These are phyloP conservation scores for Strix uralensis DNA, from an alignment of 2,113 vertebrate species.

Conservation along the genomic window DNA sequence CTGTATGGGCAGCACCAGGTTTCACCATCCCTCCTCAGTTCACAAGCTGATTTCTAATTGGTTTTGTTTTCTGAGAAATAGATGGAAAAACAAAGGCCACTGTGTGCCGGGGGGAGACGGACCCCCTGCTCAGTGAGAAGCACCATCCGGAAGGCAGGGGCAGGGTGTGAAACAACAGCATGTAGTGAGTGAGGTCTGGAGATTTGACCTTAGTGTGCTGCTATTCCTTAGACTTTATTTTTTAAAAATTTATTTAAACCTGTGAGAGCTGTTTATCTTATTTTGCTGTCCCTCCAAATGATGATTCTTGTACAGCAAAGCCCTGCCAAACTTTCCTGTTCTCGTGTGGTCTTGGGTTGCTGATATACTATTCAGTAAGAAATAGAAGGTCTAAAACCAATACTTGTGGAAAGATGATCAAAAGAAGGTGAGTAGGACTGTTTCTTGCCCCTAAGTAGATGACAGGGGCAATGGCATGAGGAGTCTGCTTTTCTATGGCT, in stretches of 20 bases:
- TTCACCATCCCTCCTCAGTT: neutral
- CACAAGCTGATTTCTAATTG: neutral
- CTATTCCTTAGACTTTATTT: neutral
- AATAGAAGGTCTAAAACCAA: neutral
- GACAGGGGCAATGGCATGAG: neutral
- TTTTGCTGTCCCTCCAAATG: neutral
- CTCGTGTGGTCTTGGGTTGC: neutral
- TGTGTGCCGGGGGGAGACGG: neutral
- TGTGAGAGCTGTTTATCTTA: neutral
- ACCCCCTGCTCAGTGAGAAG: rapidly evolving
- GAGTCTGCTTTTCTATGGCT: neutral
- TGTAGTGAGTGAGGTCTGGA: neutral
- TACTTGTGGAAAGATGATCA: neutral
- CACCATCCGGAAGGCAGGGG: rapidly evolving
- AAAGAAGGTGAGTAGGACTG: neutral
- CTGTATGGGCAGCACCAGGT: neutral
- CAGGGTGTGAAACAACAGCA: neutral
- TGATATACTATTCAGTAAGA: neutral
- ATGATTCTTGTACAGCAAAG: neutral
- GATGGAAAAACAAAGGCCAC: rapidly evolving
- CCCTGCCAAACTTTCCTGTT: neutral
- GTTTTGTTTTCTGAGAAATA: neutral
- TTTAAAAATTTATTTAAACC: neutral
- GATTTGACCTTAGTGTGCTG: neutral
- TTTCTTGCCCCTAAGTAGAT: neutral